These are phyloP conservation scores for Danio rerio DNA, from an alignment of 2,113 vertebrate species.

Conservation along the genomic window DNA sequence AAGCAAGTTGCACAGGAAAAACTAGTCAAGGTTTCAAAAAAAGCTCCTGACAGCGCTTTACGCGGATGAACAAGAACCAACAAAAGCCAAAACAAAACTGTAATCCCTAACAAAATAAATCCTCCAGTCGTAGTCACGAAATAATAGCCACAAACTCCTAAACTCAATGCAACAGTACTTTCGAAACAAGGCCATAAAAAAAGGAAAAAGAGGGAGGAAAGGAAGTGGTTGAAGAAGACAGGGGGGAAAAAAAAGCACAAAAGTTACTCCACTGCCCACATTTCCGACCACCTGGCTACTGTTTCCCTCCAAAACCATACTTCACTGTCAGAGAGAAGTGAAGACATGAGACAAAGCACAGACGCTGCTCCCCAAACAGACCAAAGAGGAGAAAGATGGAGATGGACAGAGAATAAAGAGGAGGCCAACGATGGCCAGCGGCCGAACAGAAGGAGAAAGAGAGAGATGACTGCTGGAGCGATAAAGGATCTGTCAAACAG, in stretches of 20 bases:
- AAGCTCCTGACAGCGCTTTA: constrained; percentile 1
- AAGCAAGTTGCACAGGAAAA: constrained; percentile 58
- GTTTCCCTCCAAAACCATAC: constrained; percentile 29
- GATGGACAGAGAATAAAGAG: not conserved
- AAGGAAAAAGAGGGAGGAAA: not conserved
- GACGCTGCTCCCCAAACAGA: not conserved
- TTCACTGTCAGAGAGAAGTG: constrained; percentile 17
- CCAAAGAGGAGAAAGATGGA: constrained; percentile 17
- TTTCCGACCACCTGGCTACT: constrained; percentile 25
- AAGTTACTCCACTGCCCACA: constrained; percentile 9
- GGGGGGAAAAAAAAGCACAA: constrained; percentile 8
- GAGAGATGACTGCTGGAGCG: not conserved
- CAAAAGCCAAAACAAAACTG: not conserved
- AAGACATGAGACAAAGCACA: constrained; percentile 24
- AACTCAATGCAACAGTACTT: not conserved
- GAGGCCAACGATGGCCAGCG: not conserved
- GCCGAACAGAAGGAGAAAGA: not conserved
- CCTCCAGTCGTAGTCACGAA: not conserved
- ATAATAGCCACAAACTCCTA: not conserved
- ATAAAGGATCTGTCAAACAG: not conserved
- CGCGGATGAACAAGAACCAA: constrained; percentile 38
- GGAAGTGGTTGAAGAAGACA: constrained; percentile 16
- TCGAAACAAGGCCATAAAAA: constrained; percentile 9
- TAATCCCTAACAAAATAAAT: constrained; percentile 14
- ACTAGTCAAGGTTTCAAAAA: constrained; percentile 68